Conservation (phyloP, 1,140 invertebrate genomes). For the Vanessa atalanta region DNA sequence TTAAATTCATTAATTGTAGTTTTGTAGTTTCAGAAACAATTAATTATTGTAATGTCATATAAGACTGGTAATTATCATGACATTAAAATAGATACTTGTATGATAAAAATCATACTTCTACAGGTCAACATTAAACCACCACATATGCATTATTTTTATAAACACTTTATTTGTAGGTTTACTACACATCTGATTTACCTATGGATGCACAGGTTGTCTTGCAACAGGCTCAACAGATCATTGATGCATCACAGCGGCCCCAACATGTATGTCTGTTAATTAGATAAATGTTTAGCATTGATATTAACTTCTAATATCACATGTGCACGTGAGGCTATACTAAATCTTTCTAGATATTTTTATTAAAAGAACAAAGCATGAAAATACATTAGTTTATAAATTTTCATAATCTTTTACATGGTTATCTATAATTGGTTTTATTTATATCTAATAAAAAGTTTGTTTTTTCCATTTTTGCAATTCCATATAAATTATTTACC, state of each 20-base stretch:
- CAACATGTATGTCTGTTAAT: conserved; percentile 78
- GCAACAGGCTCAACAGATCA: conserved; percentile 80
- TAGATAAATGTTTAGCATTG: conserved; percentile 47
- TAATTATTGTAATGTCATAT: neutral
- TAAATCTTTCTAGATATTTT: neutral
- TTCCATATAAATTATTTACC: too few species aligned
- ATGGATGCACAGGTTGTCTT: conserved; percentile 80
- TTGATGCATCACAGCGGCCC: conserved; percentile 79
- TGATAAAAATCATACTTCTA: neutral
- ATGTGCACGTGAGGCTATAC: conserved; percentile 36
- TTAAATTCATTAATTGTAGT: neutral
- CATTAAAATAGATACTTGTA: neutral
- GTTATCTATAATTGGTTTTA: too few species aligned
- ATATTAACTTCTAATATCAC: conserved; percentile 15
- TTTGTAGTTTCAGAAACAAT: neutral
- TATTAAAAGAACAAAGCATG: too few species aligned
- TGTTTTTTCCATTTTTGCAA: too few species aligned
- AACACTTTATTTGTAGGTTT: conserved; percentile 79
- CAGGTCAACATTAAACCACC: conserved; percentile 4
- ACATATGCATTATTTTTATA: conserved; percentile 38
- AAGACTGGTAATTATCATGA: neutral
- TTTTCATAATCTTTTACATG: too few species aligned
- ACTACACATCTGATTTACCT: conserved; percentile 80
- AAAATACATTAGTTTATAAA: too few species aligned
- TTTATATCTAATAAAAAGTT: too few species aligned